phyloP scores from a whole-genome alignment of 2,888 invertebrate species.

The Parnassius smintheus region DNA sequence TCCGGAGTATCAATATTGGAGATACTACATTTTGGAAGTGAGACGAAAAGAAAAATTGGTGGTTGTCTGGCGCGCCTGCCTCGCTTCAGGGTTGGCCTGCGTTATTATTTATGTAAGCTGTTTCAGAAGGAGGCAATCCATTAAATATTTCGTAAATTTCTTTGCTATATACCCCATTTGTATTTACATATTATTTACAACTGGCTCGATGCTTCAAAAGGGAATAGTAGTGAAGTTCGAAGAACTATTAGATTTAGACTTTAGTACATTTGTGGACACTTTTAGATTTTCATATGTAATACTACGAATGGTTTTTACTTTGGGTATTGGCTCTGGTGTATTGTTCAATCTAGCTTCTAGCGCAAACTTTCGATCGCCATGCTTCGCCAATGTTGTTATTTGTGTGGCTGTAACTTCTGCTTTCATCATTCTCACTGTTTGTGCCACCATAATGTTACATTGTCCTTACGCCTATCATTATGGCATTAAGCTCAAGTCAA shows the following conservation, averaged over 20 bases:
- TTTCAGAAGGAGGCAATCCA: constrained; percentile 48
- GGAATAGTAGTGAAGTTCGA: constrained; percentile 55
- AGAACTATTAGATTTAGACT: constrained; percentile 53
- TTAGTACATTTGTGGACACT: constrained; percentile 41
- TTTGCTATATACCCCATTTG: constrained; percentile 46
- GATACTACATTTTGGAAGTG: constrained; percentile 40
- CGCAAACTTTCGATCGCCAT: constrained; percentile 57
- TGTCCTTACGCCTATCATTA: constrained; percentile 59
- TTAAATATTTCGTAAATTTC: constrained; percentile 44
- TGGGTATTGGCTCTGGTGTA: constrained; percentile 58
- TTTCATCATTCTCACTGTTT: constrained; percentile 43
- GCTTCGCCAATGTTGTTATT: constrained; percentile 57
- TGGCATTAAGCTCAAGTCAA: constrained; percentile 34
- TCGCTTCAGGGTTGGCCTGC: constrained; percentile 53
- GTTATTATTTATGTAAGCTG: constrained; percentile 47
- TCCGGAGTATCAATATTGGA: constrained; percentile 67
- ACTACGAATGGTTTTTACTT: constrained; percentile 44
- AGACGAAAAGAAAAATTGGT: constrained; percentile 29
- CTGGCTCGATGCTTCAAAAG: constrained; percentile 66
- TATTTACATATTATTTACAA: constrained; percentile 46
- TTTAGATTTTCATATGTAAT: constrained; percentile 42
- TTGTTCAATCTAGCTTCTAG: constrained; percentile 51
- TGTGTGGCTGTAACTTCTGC: constrained; percentile 42
- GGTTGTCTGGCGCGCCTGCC: constrained; percentile 59
- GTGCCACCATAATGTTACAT: constrained; percentile 51